Conservation (phyloP, 2,113 vertebrate genomes). For the Stigmatopora argus region DNA sequence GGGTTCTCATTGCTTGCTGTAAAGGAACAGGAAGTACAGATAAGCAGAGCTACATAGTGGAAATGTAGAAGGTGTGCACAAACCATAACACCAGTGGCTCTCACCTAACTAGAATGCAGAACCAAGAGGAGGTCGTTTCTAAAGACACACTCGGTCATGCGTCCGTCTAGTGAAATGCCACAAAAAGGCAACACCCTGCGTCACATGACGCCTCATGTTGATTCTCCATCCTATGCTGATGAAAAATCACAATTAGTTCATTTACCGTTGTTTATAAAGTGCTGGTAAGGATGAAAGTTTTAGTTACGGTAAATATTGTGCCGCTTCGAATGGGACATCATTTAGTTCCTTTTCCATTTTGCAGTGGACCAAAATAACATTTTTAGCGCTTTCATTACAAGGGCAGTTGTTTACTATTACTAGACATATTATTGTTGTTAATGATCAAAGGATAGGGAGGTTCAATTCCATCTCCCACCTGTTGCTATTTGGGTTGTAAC, state of each 20-base stretch:
- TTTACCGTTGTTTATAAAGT: neutral
- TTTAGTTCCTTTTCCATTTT: too few relatives aligned
- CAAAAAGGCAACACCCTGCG: neutral
- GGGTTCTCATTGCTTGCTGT: neutral
- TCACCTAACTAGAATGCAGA: neutral
- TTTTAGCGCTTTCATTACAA: too few relatives aligned
- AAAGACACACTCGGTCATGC: neutral
- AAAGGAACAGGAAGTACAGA: neutral
- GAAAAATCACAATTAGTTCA: neutral
- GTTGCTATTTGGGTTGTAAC: too few relatives aligned
- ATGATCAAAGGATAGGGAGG: too few relatives aligned
- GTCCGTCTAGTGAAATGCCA: neutral
- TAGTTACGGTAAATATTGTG: too few relatives aligned
- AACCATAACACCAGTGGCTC: neutral
- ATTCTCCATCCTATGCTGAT: neutral
- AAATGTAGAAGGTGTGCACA: neutral
- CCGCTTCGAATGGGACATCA: too few relatives aligned
- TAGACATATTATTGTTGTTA: too few relatives aligned
- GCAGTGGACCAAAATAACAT: too few relatives aligned
- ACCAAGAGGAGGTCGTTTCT: neutral
- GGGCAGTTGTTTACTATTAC: too few relatives aligned
- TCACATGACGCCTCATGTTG: neutral
- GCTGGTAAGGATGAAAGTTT: neutral
- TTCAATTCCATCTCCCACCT: too few relatives aligned
- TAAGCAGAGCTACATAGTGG: neutral